These are phyloP conservation scores for fruit fly (Drosophila melanogaster) DNA, from an alignment of 1,140 invertebrate species.

Conservation along the genomic window DNA sequence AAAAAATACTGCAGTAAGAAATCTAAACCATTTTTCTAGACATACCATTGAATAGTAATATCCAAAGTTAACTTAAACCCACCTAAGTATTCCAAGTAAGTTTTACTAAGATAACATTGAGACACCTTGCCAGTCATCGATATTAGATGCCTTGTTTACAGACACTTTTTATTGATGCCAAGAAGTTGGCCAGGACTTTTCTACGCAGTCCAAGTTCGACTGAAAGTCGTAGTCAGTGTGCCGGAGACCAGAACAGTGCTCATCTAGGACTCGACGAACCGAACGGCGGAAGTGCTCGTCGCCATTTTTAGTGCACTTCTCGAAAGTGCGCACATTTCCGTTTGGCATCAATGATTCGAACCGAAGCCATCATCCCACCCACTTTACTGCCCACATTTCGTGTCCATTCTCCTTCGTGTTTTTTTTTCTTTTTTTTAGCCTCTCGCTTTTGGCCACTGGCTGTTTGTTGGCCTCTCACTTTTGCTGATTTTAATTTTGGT, in stretches of 20 bases:
- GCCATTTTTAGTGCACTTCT: constrained; percentile 83
- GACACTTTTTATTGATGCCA: constrained; percentile 16
- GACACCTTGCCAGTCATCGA: constrained; percentile 1
- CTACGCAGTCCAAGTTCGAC: neutral
- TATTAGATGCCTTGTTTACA: constrained; percentile 7
- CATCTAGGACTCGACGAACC: constrained; percentile 49
- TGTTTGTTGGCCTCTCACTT: constrained; percentile 61
- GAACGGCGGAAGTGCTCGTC: constrained; percentile 79
- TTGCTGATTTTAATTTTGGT: constrained; percentile 80
- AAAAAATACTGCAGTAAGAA: no score
- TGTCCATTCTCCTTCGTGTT: constrained; percentile 9
- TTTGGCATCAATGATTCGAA: constrained; percentile 79
- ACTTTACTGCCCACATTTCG: constrained; percentile 14
- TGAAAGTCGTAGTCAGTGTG: constrained; percentile 5
- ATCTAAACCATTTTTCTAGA: no score
- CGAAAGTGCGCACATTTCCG: constrained; percentile 81
- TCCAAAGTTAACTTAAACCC: no score
- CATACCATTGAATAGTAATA: no score
- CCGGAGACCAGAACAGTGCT: constrained; percentile 20
- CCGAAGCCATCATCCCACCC: constrained; percentile 10
- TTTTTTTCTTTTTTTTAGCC: neutral
- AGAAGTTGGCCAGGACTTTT: constrained; percentile 9
- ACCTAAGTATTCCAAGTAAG: neutral
- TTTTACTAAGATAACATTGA: neutral
- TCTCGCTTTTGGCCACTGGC: constrained; percentile 14